A percentile compares a stretch with the other conserved stretches of the same genome.
Evolutionary conservation across 1,140 invertebrate genomes (phyloP).

Genomic region (Drosophila jambulina): DNA sequence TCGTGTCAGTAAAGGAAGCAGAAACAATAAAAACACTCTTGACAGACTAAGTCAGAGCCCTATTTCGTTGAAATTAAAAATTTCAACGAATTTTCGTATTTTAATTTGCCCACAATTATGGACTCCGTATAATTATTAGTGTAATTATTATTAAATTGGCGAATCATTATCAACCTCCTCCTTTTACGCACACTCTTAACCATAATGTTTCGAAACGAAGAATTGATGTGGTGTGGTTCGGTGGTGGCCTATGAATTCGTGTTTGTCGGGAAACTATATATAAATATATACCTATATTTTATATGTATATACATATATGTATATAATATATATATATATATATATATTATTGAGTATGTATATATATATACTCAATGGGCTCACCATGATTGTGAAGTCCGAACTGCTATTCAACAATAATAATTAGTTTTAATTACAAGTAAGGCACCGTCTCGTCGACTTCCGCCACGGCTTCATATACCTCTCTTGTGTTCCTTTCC

Average conservation of each 20-base stretch:
- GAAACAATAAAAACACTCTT: slow-evolving; percentile 6
- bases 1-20: not conserved
- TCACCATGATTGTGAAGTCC: not conserved
- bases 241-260: not conserved
- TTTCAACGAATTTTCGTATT: slow-evolving; percentile 58
- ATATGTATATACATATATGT: not conserved
- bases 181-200: slow-evolving; percentile 14
- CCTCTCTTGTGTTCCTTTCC: slow-evolving; percentile 1
- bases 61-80: slow-evolving; percentile 60
- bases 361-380: not conserved
- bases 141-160: slow-evolving; percentile 70
- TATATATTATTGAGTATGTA: too few species aligned
- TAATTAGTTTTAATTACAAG: slow-evolving; percentile 33
- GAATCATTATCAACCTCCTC: slow-evolving; percentile 65
- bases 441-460: slow-evolving; percentile 29
- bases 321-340: too few species aligned
- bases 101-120: slow-evolving; percentile 57
- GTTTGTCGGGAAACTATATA: not conserved
- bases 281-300: not conserved
- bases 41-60: slow-evolving; percentile 1
- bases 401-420: slow-evolving; percentile 2
- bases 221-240: not conserved
- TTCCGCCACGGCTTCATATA: slow-evolving; percentile 14
- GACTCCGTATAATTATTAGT: slow-evolving; percentile 65
- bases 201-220: not conserved